These are phyloP conservation scores for Camelus bactrianus DNA, from an alignment of 2,113 vertebrate species.

Conservation along the genomic window DNA sequence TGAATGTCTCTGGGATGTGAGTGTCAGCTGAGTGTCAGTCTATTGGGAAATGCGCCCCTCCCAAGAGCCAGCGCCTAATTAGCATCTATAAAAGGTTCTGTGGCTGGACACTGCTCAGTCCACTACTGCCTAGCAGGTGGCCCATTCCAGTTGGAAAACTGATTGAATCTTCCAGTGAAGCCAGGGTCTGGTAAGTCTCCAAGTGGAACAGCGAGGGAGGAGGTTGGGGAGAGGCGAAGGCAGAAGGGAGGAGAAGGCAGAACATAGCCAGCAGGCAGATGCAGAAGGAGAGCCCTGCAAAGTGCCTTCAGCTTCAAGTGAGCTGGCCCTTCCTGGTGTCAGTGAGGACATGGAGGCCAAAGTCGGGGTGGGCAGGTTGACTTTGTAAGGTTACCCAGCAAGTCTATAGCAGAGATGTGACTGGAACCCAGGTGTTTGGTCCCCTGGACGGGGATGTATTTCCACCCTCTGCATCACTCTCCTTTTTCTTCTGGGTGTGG, in stretches of 20 bases:
- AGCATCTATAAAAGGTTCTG: constrained; percentile 74
- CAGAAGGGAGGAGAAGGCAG: neutral
- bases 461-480: neutral
- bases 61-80: neutral
- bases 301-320: neutral
- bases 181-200: constrained; percentile 67
- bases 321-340: neutral
- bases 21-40: constrained; percentile 66
- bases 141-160: constrained; percentile 26
- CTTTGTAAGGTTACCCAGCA: neutral
- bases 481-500: neutral
- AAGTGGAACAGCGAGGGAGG: neutral
- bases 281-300: neutral
- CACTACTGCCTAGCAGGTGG: constrained; percentile 38
- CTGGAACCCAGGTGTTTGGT: neutral
- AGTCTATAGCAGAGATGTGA: neutral
- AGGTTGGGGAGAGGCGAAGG: neutral
- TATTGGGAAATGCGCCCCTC: constrained; percentile 73
- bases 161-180: constrained; percentile 40
- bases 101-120: constrained; percentile 42
- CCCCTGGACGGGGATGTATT: neutral
- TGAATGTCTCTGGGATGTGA: constrained; percentile 74
- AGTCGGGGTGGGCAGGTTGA: accelerated
- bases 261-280: neutral
- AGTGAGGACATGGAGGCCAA: neutral